A percentile compares a stretch with the other conserved stretches of the same genome.
phyloP scores from a whole-genome alignment of 1,140 invertebrate species.

The Drosophila ohnishii region DNA sequence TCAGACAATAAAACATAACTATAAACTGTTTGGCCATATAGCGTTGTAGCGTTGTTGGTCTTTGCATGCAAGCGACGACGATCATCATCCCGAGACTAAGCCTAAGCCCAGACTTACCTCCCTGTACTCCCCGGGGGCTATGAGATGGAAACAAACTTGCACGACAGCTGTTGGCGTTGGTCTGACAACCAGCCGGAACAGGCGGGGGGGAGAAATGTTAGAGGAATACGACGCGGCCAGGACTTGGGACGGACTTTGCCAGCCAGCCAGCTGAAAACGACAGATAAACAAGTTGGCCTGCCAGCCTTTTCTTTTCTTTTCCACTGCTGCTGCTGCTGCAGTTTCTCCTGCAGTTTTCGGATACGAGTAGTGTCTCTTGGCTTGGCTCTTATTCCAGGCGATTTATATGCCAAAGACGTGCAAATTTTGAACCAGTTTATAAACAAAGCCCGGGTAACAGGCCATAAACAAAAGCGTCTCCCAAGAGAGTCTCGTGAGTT shows the following conservation, averaged over 20 bases:
- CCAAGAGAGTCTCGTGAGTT: conserved; percentile 38
- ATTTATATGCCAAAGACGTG: conserved; percentile 75
- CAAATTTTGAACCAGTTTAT: conserved; percentile 78
- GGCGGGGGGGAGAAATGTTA: conserved; percentile 16
- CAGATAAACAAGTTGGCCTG: conserved; percentile 70
- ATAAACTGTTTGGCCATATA: conserved; percentile 53
- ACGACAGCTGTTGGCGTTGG: conserved; percentile 74
- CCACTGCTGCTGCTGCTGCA: neutral
- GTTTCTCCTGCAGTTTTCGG: conserved; percentile 26
- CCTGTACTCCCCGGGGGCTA: conserved; percentile 10
- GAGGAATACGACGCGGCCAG: conserved; percentile 34
- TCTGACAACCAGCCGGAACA: conserved; percentile 52
- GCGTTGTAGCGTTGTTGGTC: conserved; percentile 42
- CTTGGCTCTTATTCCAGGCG: conserved; percentile 32
- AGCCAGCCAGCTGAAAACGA: conserved; percentile 70
- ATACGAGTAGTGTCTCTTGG: conserved; percentile 26
- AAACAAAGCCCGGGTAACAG: conserved; percentile 66
- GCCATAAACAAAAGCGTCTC: conserved; percentile 52
- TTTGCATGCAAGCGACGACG: conserved; percentile 52
- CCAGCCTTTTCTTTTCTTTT: conserved; percentile 30
- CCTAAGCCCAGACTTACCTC: conserved; percentile 5
- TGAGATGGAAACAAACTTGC: conserved; percentile 61
- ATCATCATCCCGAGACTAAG: conserved; percentile 42
- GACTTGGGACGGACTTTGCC: conserved; percentile 44
- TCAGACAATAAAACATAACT: conserved; percentile 70